phyloP scores from a whole-genome alignment of 2,888 invertebrate genomes.

The Eristalinus sepulchralis region DNA sequence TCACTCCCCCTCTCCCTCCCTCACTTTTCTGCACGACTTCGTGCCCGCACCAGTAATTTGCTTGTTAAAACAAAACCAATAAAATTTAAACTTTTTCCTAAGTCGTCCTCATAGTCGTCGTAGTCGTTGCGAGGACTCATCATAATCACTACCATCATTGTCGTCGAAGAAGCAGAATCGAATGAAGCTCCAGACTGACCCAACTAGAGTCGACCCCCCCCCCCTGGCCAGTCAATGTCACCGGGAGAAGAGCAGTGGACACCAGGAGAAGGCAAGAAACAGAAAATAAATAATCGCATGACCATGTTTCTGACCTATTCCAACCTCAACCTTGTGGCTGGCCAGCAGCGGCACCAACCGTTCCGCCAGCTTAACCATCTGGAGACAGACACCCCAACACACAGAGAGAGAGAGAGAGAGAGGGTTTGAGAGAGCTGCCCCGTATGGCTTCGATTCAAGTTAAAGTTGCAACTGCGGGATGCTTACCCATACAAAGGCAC shows the following conservation, averaged over 20 bases:
- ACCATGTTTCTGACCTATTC: constrained; percentile 52
- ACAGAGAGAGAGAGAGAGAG: background rate
- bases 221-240: constrained; percentile 30
- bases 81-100: constrained; percentile 58
- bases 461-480: background rate
- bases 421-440: background rate
- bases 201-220: background rate
- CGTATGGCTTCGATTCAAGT: background rate
- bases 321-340: constrained; percentile 40
- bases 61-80: constrained; percentile 69
- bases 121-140: background rate
- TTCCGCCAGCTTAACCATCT: background rate
- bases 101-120: background rate
- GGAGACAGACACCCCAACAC: background rate
- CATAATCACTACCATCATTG: constrained; percentile 47
- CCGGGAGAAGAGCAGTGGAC: background rate
- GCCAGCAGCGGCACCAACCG: background rate
- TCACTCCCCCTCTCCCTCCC: background rate
- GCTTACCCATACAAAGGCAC: background rate
- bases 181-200: constrained; percentile 22
- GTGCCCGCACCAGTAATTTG: constrained; percentile 32
- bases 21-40: too few relatives aligned
- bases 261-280: background rate
- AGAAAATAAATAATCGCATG: constrained; percentile 26
- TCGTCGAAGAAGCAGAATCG: constrained; percentile 26